Base-by-base conservation (phyloP, 2,888 invertebrate species). In the Pteria penguin region DNA sequence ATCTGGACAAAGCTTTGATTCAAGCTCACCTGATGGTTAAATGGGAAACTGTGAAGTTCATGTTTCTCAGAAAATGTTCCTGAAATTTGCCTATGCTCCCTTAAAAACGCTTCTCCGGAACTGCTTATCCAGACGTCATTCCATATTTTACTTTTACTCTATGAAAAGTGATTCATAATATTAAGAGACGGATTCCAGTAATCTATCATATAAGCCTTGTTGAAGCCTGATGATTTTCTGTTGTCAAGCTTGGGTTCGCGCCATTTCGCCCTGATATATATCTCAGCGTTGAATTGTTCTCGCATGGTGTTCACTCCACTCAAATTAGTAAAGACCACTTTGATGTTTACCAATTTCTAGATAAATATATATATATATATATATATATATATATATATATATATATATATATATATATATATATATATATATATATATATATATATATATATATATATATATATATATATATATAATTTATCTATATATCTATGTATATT, bases 251-350 rank as follows among this genome's bases (percentile, higher is more conserved):
- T 60, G 1, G 88, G 87, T 78, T 91, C 91, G 29, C 89, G 75
- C 91, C 91, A 91, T 75, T 88, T 85, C 8, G 88, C 90, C 78
- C 89, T 87, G 27, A 91, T 84, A 78, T 88, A 88, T 1, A 90
- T 85, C 63, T 90, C 90, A 1, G 89, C 91, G 36, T 82, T 80
- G 72, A 89, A 91, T 36, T 88, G 86, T 78, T 91, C 91, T 72
- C 90, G 89, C 22, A 90, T 82, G 5, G 91, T 91, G 76, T 90
- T 88, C n/a, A 91, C 90, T 68, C 90, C 90, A n/a, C 89, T 89
- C 54, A 91, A 83, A 76, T 91, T 91, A 52, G 90, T 82, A 77
- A 90, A 91, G 1, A 89, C 88, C 4, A 87, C 85, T 58, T 88
- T 82, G n/a, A 89, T 79, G 70, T 81, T 87, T 0, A 90, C 89